A percentile compares a stretch with the other conserved stretches of the same genome.
Conservation (phyloP, 2,888 invertebrate genomes). For the Cataglyphis altisquamis region DNA sequence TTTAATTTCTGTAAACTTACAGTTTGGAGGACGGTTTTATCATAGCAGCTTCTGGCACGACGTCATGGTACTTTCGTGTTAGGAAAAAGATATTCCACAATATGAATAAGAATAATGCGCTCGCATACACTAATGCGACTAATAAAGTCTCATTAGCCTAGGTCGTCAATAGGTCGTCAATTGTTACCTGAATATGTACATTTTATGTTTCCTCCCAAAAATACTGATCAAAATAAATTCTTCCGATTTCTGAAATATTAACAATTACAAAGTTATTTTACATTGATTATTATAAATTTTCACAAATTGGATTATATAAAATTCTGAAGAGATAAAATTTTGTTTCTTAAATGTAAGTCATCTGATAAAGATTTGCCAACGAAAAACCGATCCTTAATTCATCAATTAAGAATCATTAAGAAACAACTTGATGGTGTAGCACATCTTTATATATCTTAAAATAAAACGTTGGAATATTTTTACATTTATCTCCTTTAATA, state of each 20-base stretch:
- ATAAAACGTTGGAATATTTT: constrained; percentile 21
- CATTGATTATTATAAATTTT: constrained; percentile 16
- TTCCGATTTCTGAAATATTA: constrained; percentile 9
- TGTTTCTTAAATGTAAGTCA: constrained; percentile 19
- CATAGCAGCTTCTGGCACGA: constrained; percentile 83
- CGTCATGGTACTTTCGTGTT: constrained; percentile 78
- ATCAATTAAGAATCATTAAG: constrained; percentile 27
- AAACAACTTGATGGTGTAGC: constrained; percentile 8
- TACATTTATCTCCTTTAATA: constrained; percentile 55
- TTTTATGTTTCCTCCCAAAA: constrained; percentile 17
- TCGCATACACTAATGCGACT: constrained; percentile 40
- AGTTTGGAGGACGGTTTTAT: constrained; percentile 84
- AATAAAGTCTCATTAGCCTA: constrained; percentile 44
- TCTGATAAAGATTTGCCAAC: constrained; percentile 4
- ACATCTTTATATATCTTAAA: background rate
- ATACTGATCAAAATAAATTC: constrained; percentile 5
- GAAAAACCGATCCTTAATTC: constrained; percentile 3
- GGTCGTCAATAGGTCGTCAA: constrained; percentile 39
- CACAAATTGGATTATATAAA: constrained; percentile 9
- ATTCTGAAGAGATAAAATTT: background rate
- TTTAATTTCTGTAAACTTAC: constrained; percentile 86
- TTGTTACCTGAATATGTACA: constrained; percentile 5
- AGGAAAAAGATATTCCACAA: constrained; percentile 43
- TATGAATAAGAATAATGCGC: constrained; percentile 48
- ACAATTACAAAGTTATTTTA: constrained; percentile 2